These are phyloP conservation scores for Pholis gunnellus DNA, from an alignment of 2,113 vertebrate genomes.

Conservation along the genomic window DNA sequence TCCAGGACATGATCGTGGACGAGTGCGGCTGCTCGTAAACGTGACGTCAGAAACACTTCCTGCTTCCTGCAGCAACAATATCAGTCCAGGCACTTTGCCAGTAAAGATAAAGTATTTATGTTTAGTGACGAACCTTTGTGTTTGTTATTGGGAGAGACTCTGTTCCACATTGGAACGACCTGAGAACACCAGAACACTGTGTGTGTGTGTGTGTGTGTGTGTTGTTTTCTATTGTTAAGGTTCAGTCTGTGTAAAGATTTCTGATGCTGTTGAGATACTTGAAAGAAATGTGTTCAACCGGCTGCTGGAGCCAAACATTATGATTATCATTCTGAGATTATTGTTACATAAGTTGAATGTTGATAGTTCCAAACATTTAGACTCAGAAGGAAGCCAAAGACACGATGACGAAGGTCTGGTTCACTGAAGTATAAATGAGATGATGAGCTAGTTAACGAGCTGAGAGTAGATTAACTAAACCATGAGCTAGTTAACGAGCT, in stretches of 20 bases:
- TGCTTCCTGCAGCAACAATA: neutral
- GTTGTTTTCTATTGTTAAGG: neutral
- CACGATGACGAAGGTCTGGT: slow-evolving; percentile 31
- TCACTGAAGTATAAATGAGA: neutral
- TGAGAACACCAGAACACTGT: no score
- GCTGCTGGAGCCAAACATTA: slow-evolving; percentile 91
- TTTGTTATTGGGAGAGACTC: slow-evolving; percentile 51
- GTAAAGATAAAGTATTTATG: slow-evolving; percentile 68
- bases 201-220: slow-evolving; percentile 39
- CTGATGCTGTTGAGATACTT: slow-evolving; percentile 88
- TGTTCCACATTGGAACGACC: slow-evolving; percentile 84
- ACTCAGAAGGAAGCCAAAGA: slow-evolving; percentile 93
- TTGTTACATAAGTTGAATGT: slow-evolving; percentile 63
- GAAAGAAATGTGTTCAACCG: slow-evolving; percentile 92
- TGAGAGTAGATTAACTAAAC: neutral
- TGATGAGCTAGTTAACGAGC: neutral
- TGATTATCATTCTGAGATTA: slow-evolving; percentile 58
- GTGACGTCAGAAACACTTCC: neutral
- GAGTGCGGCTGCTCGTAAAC: slow-evolving; percentile 95
- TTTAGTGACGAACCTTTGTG: slow-evolving; percentile 65
- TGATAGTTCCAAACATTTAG: slow-evolving; percentile 92
- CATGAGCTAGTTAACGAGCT: neutral
- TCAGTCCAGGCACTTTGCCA: slow-evolving; percentile 30
- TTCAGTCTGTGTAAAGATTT: slow-evolving; percentile 76
- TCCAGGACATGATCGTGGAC: slow-evolving; percentile 98